These are phyloP conservation scores for Troides oblongomaculatus DNA, from an alignment of 2,888 invertebrate species.

Conservation along the genomic window DNA sequence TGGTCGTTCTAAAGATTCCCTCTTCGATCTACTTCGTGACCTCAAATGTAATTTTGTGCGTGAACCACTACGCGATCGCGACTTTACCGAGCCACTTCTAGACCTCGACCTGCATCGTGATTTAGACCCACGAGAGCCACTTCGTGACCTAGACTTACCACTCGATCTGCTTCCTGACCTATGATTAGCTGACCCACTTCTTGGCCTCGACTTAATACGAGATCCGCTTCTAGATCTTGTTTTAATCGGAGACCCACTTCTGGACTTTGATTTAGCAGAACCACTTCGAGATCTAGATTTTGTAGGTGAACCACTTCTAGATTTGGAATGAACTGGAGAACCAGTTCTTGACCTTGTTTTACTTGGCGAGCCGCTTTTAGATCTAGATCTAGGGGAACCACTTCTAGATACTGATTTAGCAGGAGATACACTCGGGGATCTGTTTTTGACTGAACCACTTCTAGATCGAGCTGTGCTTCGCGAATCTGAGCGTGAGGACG, in stretches of 20 bases:
- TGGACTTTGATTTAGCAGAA: slow-evolving; percentile 41
- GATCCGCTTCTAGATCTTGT: slow-evolving; percentile 41
- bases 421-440: slow-evolving; percentile 37
- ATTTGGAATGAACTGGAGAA: slow-evolving; percentile 39
- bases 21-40: slow-evolving; percentile 35
- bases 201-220: slow-evolving; percentile 37
- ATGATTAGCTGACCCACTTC: slow-evolving; percentile 39
- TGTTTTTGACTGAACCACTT: slow-evolving; percentile 37
- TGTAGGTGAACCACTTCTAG: slow-evolving; percentile 43
- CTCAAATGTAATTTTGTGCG: slow-evolving; percentile 33
- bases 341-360: slow-evolving; percentile 47
- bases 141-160: slow-evolving; percentile 36
- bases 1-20: slow-evolving; percentile 38
- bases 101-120: slow-evolving; percentile 34
- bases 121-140: slow-evolving; percentile 41
- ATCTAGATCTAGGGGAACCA: slow-evolving; percentile 38
- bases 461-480: slow-evolving; percentile 37
- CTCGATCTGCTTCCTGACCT: slow-evolving; percentile 36
- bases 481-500: slow-evolving; percentile 43
- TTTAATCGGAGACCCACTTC: slow-evolving; percentile 45
- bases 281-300: slow-evolving; percentile 39
- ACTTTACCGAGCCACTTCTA: slow-evolving; percentile 39
- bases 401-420: slow-evolving; percentile 44
- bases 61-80: slow-evolving; percentile 37
- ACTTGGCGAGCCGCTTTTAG: slow-evolving; percentile 37